Conservation (phyloP, 2,113 vertebrate species). For the human (Homo sapiens) region DNA sequence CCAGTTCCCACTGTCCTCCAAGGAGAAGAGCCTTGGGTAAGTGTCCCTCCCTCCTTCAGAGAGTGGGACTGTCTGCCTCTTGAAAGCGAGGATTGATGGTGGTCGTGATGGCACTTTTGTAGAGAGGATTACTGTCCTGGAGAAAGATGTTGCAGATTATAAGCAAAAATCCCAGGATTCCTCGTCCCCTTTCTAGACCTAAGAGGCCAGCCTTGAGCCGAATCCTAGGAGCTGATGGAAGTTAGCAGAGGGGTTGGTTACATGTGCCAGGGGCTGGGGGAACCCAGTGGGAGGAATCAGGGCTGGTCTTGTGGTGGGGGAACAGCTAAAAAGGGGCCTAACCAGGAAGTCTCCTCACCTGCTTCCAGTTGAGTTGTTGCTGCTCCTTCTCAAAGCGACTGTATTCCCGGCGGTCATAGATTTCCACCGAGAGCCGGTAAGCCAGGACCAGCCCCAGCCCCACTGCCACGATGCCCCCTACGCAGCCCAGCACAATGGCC, state of each 20-base stretch:
- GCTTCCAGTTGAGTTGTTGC: slow-evolving; percentile 79
- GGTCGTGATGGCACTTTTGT: slow-evolving; percentile 83
- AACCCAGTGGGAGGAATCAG: rapidly evolving
- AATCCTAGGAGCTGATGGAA: not conserved
- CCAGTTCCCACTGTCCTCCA: not conserved
- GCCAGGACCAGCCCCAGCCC: slow-evolving; percentile 81
- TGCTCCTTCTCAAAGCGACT: slow-evolving; percentile 80
- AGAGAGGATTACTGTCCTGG: slow-evolving; percentile 85
- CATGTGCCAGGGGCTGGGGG: not conserved
- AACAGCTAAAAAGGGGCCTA: not conserved
- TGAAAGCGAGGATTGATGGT: slow-evolving; percentile 81
- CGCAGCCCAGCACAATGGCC: slow-evolving; percentile 75
- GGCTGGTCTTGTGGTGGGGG: not conserved
- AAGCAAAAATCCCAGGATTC: not conserved
- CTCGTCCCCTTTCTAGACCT: not conserved
- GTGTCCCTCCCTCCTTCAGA: not conserved
- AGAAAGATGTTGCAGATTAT: not conserved
- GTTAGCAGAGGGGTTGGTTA: not conserved
- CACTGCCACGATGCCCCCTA: slow-evolving; percentile 80
- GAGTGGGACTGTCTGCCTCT: not conserved
- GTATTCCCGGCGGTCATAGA: slow-evolving; percentile 84
- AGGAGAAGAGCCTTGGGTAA: not conserved
- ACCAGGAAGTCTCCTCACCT: slow-evolving; percentile 74
- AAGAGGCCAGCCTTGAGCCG: not conserved
- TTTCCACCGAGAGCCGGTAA: slow-evolving; percentile 79